phyloP scores from a whole-genome alignment of 2,113 vertebrate genomes.

The Mobula hypostoma region DNA sequence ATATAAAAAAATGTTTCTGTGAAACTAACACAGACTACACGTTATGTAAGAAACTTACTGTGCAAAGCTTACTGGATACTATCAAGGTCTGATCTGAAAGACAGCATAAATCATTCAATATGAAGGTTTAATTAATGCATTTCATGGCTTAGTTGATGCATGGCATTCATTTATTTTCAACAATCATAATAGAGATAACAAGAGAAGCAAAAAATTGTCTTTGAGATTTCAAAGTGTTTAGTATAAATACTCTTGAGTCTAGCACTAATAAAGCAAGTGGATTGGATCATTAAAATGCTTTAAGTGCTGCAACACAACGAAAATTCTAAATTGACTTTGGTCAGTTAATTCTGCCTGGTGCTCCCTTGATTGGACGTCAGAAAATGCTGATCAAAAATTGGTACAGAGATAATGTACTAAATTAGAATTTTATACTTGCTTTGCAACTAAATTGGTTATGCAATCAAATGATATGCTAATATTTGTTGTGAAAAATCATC shows the following conservation, averaged over 20 bases:
- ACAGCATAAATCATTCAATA: conserved; percentile 10
- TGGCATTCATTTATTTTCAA: conserved; percentile 36
- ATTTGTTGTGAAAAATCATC: neutral
- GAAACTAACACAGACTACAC: neutral
- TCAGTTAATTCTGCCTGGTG: conserved; percentile 28
- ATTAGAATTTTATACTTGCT: conserved; percentile 18
- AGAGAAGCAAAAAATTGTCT: conserved; percentile 2
- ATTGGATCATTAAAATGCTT: conserved; percentile 33
- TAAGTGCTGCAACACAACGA: neutral
- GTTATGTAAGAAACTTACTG: neutral
- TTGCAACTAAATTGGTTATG: conserved; percentile 10
- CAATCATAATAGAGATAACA: neutral
- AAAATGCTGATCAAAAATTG: conserved; percentile 31
- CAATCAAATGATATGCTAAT: conserved; percentile 27
- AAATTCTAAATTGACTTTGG: conserved; percentile 28
- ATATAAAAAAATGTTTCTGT: neutral
- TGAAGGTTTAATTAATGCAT: conserved; percentile 14
- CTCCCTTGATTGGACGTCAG: conserved; percentile 11
- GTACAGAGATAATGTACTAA: neutral
- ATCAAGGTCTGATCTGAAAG: conserved; percentile 25
- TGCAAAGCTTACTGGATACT: neutral
- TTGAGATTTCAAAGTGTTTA: conserved; percentile 1
- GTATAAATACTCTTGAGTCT: conserved; percentile 25
- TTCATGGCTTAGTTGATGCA: conserved; percentile 28
- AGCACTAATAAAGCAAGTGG: conserved; percentile 2